phyloP scores from a whole-genome alignment of 2,888 invertebrate genomes.

The Ischnus inquisitorius region DNA sequence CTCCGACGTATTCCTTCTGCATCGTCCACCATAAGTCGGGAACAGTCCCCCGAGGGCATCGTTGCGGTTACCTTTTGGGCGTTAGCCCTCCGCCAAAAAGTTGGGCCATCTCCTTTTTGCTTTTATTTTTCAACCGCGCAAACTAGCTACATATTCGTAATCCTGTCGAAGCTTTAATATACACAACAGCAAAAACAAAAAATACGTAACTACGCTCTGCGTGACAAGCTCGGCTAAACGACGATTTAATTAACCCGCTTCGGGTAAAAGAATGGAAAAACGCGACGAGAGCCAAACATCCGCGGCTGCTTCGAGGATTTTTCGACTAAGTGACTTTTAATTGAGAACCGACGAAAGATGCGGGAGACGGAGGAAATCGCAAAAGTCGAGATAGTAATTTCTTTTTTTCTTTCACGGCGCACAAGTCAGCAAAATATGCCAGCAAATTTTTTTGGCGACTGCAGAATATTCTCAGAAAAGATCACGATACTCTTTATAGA shows the following conservation, averaged over 20 bases:
- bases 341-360: background rate
- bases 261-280: background rate
- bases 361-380: background rate
- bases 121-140: constrained; percentile 21
- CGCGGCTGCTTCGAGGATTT: background rate
- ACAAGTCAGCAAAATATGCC: background rate
- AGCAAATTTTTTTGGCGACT: background rate
- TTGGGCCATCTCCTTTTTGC: constrained; percentile 18
- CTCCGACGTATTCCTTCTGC: constrained; percentile 31
- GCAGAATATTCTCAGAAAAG: background rate
- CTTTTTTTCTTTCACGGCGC: background rate
- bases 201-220: background rate
- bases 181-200: background rate
- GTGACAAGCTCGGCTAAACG: constrained; percentile 26
- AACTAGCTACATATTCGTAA: constrained; percentile 3
- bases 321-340: constrained; percentile 52
- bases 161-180: constrained; percentile 35
- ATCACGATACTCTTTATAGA: too few relatives aligned
- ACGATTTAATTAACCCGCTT: constrained; percentile 33
- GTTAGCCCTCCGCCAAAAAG: constrained; percentile 22
- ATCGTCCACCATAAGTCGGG: constrained; percentile 63
- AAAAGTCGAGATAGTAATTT: background rate
- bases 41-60: constrained; percentile 66
- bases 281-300: background rate
- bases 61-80: constrained; percentile 65